Conservation (phyloP, 2,797 vertebrate genomes). For the Phyllotis vaccarum region DNA sequence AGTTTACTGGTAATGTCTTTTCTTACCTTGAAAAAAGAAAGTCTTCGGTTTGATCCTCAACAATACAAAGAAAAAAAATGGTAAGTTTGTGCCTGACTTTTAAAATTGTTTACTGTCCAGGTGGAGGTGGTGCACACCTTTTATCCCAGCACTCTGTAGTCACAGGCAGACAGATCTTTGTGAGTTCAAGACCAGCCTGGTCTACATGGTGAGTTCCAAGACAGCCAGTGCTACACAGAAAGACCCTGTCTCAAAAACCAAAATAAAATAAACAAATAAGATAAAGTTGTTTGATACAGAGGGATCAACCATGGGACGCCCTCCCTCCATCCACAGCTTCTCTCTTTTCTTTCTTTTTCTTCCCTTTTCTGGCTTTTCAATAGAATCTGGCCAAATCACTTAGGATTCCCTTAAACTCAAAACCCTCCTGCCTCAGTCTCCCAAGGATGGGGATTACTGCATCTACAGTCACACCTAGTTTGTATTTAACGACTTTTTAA, state of each 20-base stretch:
- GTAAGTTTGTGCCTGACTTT: neutral
- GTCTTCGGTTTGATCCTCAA: neutral
- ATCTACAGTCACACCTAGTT: neutral
- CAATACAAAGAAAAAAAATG: neutral
- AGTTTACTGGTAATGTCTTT: neutral
- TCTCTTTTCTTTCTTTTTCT: neutral
- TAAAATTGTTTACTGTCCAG: neutral
- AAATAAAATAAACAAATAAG: neutral
- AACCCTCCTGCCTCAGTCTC: neutral
- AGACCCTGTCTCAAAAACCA: neutral
- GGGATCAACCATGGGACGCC: neutral
- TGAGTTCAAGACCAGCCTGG: neutral
- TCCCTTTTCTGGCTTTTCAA: neutral
- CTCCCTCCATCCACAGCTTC: neutral
- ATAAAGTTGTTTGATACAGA: neutral
- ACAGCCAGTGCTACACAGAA: neutral
- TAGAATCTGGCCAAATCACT: neutral
- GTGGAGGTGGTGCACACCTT: neutral
- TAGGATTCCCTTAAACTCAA: neutral
- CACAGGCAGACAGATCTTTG: neutral
- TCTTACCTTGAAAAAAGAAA: neutral
- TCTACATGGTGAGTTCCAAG: neutral
- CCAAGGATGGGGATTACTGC: neutral
- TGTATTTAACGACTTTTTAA: neutral
- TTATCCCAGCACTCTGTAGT: neutral